Base-by-base conservation (phyloP, 2,113 vertebrate species). In the Platycercus adscitus region DNA sequence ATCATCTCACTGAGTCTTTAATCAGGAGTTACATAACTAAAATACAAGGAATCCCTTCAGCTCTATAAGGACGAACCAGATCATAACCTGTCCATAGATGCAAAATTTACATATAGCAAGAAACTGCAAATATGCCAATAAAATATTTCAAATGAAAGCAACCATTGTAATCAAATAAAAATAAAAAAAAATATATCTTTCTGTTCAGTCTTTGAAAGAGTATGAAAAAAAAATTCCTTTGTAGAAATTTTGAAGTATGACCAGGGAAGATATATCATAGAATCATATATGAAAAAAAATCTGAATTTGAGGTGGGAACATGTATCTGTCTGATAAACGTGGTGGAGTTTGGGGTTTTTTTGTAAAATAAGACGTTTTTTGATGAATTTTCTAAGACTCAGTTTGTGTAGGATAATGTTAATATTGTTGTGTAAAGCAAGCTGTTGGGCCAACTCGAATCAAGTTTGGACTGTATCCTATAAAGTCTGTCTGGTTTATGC, bases 401-500 rank as follows among this genome's bases (percentile, higher is more conserved):
- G 52, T 77, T 88, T 81, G 37, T 70, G 23, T 68, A 86, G 58
- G 23, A 69, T 86, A 73, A 91, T 95, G 72, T 13, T 81, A 91
- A 88, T 60, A n/a, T 41, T 89, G 26, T 44, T 87, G 44, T 88
- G 39, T 72, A 84, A 80, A 82, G 73, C 43, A 86, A 91, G 56
- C 52, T 89, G 33, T 71, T 93, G 79, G 63, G 70, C 65, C 93
- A 96, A 87, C 50, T 79, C 61, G 78, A 94, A 89, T 75, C 35
- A 75, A 85, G 84, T 87, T 85, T 96, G 78, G 81, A 89, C 61
- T 70, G 66, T n/a, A 78, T 93, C 65, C 29, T 84, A 61, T 75
- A 69, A 85, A 89, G 17, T 41, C 73, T 79, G 55, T 84, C 50
- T 95, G 53, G 37, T 58, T 80, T 46, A 69, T 75, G 13, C 33